phyloP scores from a whole-genome alignment of 2,888 invertebrate genomes.

The Lottia gigantea region DNA sequence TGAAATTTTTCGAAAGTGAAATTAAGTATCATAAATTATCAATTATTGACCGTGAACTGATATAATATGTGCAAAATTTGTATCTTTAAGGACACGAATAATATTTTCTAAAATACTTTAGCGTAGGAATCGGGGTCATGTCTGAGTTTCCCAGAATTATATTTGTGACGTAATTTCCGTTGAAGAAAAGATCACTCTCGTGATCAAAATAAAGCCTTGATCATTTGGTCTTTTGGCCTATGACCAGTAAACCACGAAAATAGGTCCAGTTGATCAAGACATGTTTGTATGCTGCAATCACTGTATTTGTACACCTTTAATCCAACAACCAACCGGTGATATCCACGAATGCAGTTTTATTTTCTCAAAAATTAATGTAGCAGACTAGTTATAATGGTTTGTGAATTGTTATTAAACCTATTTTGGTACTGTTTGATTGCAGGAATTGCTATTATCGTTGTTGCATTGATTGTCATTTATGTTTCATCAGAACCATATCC shows the following conservation, averaged over 20 bases:
- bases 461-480: conserved; percentile 44
- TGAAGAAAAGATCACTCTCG: neutral
- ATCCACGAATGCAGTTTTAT: neutral
- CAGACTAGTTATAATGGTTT: too few species aligned
- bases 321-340: neutral
- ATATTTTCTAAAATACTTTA: too few species aligned
- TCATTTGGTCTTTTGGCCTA: neutral
- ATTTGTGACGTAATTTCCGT: neutral
- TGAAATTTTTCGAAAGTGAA: too few species aligned
- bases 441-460: neutral
- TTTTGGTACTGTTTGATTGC: too few species aligned
- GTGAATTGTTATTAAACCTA: too few species aligned
- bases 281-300: neutral
- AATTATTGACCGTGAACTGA: too few species aligned
- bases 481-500: conserved; percentile 59
- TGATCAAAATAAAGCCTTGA: neutral
- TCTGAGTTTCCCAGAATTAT: neutral
- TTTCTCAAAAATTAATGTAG: neutral
- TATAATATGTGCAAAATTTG: too few species aligned
- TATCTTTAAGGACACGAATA: too few species aligned
- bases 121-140: too few species aligned
- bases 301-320: neutral
- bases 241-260: too few species aligned
- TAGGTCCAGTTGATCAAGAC: neutral
- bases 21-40: too few species aligned